A percentile compares a stretch with the other conserved stretches of the same genome.
Conservation (phyloP, 2,797 vertebrate genomes). For the Semaprochilodus insignis region DNA sequence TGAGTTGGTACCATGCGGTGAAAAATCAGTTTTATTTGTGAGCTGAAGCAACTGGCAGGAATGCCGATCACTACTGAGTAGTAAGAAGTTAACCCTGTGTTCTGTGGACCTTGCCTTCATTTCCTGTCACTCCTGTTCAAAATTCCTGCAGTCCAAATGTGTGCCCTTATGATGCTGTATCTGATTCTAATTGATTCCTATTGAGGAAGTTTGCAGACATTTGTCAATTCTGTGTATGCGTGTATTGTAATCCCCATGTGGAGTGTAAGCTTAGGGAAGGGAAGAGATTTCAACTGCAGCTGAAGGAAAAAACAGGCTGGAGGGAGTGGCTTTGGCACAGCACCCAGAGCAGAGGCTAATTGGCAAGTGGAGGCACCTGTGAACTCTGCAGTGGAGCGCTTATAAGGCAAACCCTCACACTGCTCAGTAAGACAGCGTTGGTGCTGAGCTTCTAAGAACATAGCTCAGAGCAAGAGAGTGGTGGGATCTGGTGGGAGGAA, state of each 20-base stretch:
- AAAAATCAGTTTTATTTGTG: too few relatives aligned
- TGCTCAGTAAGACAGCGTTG: not conserved
- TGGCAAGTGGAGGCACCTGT: slow-evolving; percentile 17
- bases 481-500: not conserved
- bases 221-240: not conserved
- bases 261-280: not conserved
- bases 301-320: not conserved
- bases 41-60: too few relatives aligned
- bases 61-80: too few relatives aligned
- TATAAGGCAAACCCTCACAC: slow-evolving; percentile 25
- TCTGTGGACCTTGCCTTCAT: too few relatives aligned
- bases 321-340: not conserved
- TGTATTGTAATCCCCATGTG: not conserved
- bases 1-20: too few relatives aligned
- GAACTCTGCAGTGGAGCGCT: slow-evolving; percentile 21
- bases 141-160: too few relatives aligned
- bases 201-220: not conserved
- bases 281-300: not conserved
- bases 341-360: slow-evolving; percentile 12
- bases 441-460: slow-evolving; percentile 1
- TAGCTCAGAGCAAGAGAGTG: not conserved
- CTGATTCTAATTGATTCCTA: not conserved
- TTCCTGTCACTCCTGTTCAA: too few relatives aligned
- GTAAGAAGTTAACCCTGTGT: too few relatives aligned
- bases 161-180: too few relatives aligned